Evolutionary conservation across 2,888 invertebrate species (phyloP).

Genomic region (Dione juno): DNA sequence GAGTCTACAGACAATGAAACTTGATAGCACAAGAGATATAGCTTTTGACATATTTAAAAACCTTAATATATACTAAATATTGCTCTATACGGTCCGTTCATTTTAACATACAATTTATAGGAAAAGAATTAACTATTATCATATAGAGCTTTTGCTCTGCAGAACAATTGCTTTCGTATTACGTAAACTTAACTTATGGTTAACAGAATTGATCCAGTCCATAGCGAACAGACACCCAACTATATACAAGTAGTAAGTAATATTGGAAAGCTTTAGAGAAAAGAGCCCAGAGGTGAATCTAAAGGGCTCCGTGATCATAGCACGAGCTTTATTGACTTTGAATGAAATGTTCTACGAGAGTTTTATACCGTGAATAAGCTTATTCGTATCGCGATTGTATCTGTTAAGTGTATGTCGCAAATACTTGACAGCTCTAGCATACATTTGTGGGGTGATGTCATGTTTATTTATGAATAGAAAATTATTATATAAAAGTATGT

Average conservation of each 20-base stretch:
- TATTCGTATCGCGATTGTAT: neutral
- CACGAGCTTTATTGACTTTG: slow-evolving; percentile 14
- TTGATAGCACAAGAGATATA: too few relatives aligned
- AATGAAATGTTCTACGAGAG: slow-evolving; percentile 13
- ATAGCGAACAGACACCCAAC: neutral
- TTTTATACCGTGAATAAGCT: neutral
- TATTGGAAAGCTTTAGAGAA: slow-evolving; percentile 39
- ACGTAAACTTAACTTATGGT: neutral
- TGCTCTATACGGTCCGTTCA: too few relatives aligned
- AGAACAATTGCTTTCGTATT: neutral
- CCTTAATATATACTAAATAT: too few relatives aligned
- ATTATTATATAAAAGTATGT: too few relatives aligned
- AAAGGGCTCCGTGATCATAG: slow-evolving; percentile 25
- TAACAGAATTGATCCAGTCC: neutral
- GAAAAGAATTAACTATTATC: too few relatives aligned
- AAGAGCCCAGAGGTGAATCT: slow-evolving; percentile 36
- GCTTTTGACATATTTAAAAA: too few relatives aligned
- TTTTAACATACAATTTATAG: too few relatives aligned
- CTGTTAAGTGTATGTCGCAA: neutral
- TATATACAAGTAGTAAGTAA: neutral
- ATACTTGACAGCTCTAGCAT: neutral
- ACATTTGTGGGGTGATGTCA: neutral
- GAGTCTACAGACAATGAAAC: too few relatives aligned
- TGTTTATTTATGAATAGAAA: neutral
- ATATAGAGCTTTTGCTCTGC: neutral